Evolutionary conservation across 2,113 vertebrate species (phyloP).

Genomic region (Tetraodon nigroviridis): DNA sequence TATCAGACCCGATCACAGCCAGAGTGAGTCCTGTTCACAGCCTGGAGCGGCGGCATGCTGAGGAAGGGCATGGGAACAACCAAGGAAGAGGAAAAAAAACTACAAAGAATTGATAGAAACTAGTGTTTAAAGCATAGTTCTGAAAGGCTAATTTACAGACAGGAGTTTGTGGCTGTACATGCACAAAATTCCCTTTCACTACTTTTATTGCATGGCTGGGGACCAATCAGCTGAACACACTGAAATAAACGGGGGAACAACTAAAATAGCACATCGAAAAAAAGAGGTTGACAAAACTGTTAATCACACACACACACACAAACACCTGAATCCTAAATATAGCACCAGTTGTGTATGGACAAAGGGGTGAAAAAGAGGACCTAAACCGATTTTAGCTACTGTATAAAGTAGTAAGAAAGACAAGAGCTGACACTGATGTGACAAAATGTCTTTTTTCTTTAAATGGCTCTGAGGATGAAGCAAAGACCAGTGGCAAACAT

Average conservation of each 20-base stretch:
- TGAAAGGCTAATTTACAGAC: not conserved
- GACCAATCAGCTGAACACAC: not conserved
- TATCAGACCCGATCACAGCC: constrained; percentile 11
- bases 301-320: constrained; percentile 60
- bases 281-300: constrained; percentile 29
- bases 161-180: constrained; percentile 15
- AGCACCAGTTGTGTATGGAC: constrained; percentile 82
- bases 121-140: not conserved
- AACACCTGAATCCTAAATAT: constrained; percentile 73
- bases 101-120: not conserved
- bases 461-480: constrained; percentile 40
- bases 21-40: constrained; percentile 1
- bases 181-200: constrained; percentile 18
- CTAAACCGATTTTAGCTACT: constrained; percentile 37
- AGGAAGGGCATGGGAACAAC: constrained; percentile 8
- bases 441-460: constrained; percentile 8
- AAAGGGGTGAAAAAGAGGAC: constrained; percentile 48
- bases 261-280: constrained; percentile 39
- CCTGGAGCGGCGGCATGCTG: not conserved
- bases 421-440: constrained; percentile 37
- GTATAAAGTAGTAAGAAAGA: constrained; percentile 34
- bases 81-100: not conserved
- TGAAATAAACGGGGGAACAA: constrained; percentile 41
- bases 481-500: constrained; percentile 34
- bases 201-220: constrained; percentile 48